These are phyloP conservation scores for Drosophila austrosaltans DNA, from an alignment of 2,888 invertebrate genomes.

Conservation along the genomic window DNA sequence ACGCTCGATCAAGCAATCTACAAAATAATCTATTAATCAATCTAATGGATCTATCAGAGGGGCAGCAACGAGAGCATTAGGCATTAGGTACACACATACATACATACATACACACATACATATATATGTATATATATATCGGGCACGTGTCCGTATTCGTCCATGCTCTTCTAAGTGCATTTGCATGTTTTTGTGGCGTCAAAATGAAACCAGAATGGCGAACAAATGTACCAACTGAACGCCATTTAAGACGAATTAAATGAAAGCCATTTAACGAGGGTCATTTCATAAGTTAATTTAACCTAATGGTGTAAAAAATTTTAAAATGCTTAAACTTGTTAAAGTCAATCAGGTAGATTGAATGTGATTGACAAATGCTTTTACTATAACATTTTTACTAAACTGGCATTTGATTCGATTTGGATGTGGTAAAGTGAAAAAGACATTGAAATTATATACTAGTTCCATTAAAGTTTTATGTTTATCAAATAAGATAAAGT, in stretches of 20 bases:
- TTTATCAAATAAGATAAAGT: background rate
- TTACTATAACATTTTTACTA: too few relatives aligned
- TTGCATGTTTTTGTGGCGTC: slow-evolving; percentile 32
- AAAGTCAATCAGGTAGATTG: too few relatives aligned
- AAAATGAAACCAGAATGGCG: slow-evolving; percentile 18
- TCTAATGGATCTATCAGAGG: slow-evolving; percentile 16
- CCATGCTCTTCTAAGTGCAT: slow-evolving; percentile 38
- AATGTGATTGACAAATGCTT: too few relatives aligned
- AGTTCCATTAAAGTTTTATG: too few relatives aligned
- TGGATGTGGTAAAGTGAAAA: too few relatives aligned
- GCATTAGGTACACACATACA: background rate
- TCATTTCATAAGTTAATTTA: background rate
- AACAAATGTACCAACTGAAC: slow-evolving; percentile 15
- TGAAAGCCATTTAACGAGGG: background rate
- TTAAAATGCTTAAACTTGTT: too few relatives aligned
- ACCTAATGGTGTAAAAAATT: background rate
- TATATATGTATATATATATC: background rate
- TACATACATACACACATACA: too few relatives aligned
- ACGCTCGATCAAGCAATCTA: slow-evolving; percentile 14
- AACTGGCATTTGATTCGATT: too few relatives aligned
- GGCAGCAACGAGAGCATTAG: background rate
- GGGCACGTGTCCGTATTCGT: background rate
- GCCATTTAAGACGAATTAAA: slow-evolving; percentile 6
- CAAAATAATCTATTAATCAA: slow-evolving; percentile 15
- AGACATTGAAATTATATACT: too few relatives aligned